Conservation (phyloP, 2,113 vertebrate genomes). For the Corapipo altera region DNA sequence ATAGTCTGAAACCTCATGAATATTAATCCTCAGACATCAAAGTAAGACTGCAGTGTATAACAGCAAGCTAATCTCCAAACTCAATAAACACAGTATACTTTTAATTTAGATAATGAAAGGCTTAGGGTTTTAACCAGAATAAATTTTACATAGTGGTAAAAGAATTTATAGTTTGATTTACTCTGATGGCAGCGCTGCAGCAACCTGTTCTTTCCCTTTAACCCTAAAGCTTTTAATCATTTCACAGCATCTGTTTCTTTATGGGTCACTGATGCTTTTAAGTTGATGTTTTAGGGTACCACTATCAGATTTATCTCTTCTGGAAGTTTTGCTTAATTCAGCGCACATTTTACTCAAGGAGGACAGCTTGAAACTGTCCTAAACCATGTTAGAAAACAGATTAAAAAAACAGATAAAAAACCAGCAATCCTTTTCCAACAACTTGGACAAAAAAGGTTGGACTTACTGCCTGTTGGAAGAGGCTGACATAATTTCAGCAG, state of each 20-base stretch:
- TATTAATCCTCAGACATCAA: slow-evolving; percentile 38
- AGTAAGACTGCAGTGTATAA: neutral
- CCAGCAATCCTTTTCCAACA: neutral
- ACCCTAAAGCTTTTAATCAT: neutral
- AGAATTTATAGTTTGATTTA: slow-evolving; percentile 17
- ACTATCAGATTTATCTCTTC: neutral
- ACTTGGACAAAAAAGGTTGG: neutral
- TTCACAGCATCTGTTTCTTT: neutral
- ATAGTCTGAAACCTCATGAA: slow-evolving; percentile 42
- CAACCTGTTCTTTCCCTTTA: neutral
- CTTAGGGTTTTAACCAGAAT: neutral
- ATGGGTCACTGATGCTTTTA: neutral
- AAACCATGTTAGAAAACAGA: neutral
- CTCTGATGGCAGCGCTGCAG: neutral
- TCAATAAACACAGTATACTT: slow-evolving; percentile 31
- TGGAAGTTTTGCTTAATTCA: neutral
- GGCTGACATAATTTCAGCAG: neutral
- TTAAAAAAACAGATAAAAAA: neutral
- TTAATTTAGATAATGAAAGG: slow-evolving; percentile 60
- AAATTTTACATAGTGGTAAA: neutral
- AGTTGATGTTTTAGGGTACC: neutral
- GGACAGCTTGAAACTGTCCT: neutral
- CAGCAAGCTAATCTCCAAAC: slow-evolving; percentile 1
- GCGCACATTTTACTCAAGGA: neutral
- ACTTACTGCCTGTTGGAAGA: neutral